Evolutionary conservation across 2,888 invertebrate genomes (phyloP), one percentile per base, ranked within the genome.

Genomic region (Lissonota sp.): DNA sequence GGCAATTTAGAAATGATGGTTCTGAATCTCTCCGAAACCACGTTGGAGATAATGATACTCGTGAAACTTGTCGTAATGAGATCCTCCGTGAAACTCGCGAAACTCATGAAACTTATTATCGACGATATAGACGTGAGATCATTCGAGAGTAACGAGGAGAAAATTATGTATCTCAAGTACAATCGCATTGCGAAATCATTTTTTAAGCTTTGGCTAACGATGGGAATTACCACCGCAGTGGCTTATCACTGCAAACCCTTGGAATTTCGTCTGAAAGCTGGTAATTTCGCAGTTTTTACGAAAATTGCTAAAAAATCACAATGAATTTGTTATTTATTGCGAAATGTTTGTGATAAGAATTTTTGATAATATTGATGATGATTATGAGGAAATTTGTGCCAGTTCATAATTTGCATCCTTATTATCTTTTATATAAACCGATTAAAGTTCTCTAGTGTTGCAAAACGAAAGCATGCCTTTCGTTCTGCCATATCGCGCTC

Each of bases 1-100:
- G 85, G 82, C 12, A 66, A 84, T 53, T 58, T 85, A 16, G 80
- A 83, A n/a, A 14, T 82, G 12, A 84, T 79, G 74, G 69, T 84
- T 42, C 69, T 78, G 57, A 84, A 84, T 55, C 37, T 84, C 6
- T 67, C 78, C n/a, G 84, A 84, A 40, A 63, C 72, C 6, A 42
- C 80, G 6, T 63, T 74, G 16, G 78, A 82, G 7, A 73, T 73
- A 14, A 82, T 82, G 14, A 67, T 80, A 3, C 75, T 80, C 3
- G 8, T 64, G 0, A 42, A 80, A 37, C 6, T 84, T 26, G 71
- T 76, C 42, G 51, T 84, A 6, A 73, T 84, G 16, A 71, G 62
- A 69, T 80, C 67, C 40, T 80, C 80, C 6, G 10, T 6, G 37
- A 76, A 55, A 5, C 55, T 80, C 16, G 60, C 40, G 8, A 57